Percentiles rank a stretch among this genome's conserved stretches.
Evolutionary conservation across 2,888 invertebrate species (phyloP).

Genomic region (Diaphora mendica): DNA sequence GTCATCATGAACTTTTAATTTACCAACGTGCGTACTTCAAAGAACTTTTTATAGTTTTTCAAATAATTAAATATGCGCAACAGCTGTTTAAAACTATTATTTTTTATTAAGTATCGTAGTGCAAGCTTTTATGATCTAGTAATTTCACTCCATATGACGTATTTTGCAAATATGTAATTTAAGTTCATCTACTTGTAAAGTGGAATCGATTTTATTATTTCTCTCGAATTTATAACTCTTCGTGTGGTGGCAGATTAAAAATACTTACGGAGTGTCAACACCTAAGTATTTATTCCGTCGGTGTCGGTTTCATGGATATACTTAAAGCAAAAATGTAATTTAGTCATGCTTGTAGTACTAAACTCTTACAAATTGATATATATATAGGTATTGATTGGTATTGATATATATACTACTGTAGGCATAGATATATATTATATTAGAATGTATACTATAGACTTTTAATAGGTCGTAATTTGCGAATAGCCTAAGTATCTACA

Average conservation of each 20-base stretch:
- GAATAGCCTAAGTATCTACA: neutral
- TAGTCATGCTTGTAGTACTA: too few relatives aligned
- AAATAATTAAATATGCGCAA: neutral
- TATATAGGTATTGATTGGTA: too few relatives aligned
- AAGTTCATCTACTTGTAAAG: neutral
- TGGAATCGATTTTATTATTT: neutral
- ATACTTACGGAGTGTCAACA: too few relatives aligned
- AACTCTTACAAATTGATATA: too few relatives aligned
- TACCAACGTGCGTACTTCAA: neutral
- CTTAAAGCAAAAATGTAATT: too few relatives aligned
- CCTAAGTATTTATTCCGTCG: too few relatives aligned
- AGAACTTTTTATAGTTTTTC: neutral
- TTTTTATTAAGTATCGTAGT: neutral
- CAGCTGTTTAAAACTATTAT: slow-evolving; percentile 2
- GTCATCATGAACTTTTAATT: neutral
- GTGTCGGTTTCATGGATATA: too few relatives aligned
- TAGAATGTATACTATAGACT: too few relatives aligned
- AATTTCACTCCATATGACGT: neutral
- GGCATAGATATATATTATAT: too few relatives aligned
- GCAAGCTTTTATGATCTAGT: neutral
- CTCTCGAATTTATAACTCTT: neutral
- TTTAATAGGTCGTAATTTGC: too few relatives aligned
- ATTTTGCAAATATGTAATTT: neutral
- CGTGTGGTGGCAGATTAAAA: too few relatives aligned
- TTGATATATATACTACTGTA: too few relatives aligned